These are phyloP conservation scores for Malacoctenus gilli DNA, from an alignment of 2,797 vertebrate genomes.

Conservation along the genomic window DNA sequence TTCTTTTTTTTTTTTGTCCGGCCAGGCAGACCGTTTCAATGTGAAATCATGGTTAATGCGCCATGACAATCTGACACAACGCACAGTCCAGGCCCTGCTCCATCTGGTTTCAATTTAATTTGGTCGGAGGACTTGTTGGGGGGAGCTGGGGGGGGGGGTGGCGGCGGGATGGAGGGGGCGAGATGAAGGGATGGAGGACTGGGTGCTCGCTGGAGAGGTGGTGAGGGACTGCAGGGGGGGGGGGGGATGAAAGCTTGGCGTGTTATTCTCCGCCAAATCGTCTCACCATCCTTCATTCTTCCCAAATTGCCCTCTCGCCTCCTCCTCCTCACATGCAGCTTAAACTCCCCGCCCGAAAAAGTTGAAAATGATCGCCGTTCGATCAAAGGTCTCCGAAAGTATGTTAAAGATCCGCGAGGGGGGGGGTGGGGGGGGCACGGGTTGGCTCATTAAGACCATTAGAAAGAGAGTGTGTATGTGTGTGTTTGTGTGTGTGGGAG, in stretches of 20 bases:
- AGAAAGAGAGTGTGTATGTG: conserved; percentile 57
- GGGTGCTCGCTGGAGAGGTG: conserved; percentile 42
- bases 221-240: conserved; percentile 19
- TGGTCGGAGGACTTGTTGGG: conserved; percentile 62
- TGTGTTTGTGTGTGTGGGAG: conserved; percentile 26
- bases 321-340: conserved; percentile 63
- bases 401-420: conserved; percentile 83
- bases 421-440: conserved; percentile 81
- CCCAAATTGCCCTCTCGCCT: conserved; percentile 79
- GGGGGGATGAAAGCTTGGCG: conserved; percentile 80
- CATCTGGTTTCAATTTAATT: conserved; percentile 88
- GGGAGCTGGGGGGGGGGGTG: conserved; percentile 10
- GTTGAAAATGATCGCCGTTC: conserved; percentile 83
- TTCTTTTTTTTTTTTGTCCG: conserved; percentile 54
- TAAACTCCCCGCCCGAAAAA: conserved; percentile 76
- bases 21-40: conserved; percentile 65
- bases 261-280: conserved; percentile 80
- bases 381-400: conserved; percentile 88
- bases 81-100: conserved; percentile 72
- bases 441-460: conserved; percentile 85
- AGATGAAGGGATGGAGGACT: conserved; percentile 60
- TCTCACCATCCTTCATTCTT: conserved; percentile 84
- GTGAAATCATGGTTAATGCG: conserved; percentile 78
- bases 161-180: conserved; percentile 43
- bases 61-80: conserved; percentile 79